A percentile compares a stretch with the other conserved stretches of the same genome.
These are phyloP conservation scores for Deroplatys truncata DNA, from an alignment of 2,888 invertebrate genomes.

Conservation along the genomic window DNA sequence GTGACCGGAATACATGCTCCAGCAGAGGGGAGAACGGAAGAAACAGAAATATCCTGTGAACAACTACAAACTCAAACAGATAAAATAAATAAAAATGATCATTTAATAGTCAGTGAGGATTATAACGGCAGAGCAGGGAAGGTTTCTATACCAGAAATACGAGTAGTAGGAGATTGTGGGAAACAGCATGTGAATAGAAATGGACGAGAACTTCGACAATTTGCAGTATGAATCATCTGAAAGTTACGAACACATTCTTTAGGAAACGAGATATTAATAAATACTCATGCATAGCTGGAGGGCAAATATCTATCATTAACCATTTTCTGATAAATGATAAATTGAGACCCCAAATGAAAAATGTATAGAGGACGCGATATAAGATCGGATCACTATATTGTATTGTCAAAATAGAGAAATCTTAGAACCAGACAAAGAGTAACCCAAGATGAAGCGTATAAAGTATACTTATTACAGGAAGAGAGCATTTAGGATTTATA, in stretches of 20 bases:
- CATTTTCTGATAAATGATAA: neutral
- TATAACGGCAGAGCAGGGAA: neutral
- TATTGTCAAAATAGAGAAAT: neutral
- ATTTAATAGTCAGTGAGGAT: neutral
- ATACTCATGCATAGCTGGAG: neutral
- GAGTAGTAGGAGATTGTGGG: neutral
- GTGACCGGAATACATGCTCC: too few species aligned
- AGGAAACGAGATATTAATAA: neutral
- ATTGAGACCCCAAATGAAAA: neutral
- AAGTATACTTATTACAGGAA: too few species aligned
- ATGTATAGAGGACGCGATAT: neutral
- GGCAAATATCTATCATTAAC: neutral
- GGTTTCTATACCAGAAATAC: neutral
- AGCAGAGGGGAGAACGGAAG: too few species aligned
- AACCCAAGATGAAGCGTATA: too few species aligned
- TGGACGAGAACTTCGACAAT: neutral
- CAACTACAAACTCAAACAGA: neutral
- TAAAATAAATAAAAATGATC: neutral
- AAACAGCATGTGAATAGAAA: neutral
- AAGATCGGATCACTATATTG: neutral
- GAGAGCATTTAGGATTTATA: too few species aligned
- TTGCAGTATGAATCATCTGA: neutral
- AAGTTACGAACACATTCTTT: neutral
- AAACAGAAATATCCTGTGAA: neutral
- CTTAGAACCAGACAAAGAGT: too few species aligned